Evolutionary conservation across 2,113 vertebrate species (phyloP), one percentile per base, ranked within the genome.

Genomic region (Origma solitaria): DNA sequence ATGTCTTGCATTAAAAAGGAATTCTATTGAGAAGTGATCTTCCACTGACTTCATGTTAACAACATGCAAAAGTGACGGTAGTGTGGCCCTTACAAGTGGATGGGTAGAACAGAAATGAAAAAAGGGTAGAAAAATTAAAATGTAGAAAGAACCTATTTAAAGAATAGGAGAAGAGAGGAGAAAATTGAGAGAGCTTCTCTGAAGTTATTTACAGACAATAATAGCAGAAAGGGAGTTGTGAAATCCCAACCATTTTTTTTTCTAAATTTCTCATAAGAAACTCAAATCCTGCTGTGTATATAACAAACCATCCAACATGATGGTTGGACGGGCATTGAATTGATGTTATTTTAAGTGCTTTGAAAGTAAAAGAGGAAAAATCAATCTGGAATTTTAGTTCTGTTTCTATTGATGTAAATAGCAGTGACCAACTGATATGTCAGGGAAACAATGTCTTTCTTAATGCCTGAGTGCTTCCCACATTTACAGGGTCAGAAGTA

Each of bases 401-500:
- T 80, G 25, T 81, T 95, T 90, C 57, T 56, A 60, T 80, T 88
- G 53, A 80, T 88, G 82, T 73, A 93, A 62, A 85, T 38, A 86
- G 31, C 27, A 75, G 31, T 31, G 65, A n/a, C 69, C 50, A 71
- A 71, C 47, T 27, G 47, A 78, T 81, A 83, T 44, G 56, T 70
- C 51, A 82, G 60, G 58, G 25, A 73, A 96, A 88, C 47, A 58
- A n/a, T 76, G 42, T 77, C 51, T 86, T 89, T 78, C 45, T 83
- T 69, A 77, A 65, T 88, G 82, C 58, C 24, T 57, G 64, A 92
- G 38, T 28, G 33, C 42, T 77, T 51, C 64, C 72, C 47, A 66
- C 81, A 93, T 95, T 94, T 90, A 81, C 37, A 75, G 72, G 88
- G 86, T 97, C 76, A 94, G 80, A 94, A 92, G 86, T 47, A 96